phyloP scores from a whole-genome alignment of 2,888 invertebrate species.

The Synanthedon andrenaeformis region DNA sequence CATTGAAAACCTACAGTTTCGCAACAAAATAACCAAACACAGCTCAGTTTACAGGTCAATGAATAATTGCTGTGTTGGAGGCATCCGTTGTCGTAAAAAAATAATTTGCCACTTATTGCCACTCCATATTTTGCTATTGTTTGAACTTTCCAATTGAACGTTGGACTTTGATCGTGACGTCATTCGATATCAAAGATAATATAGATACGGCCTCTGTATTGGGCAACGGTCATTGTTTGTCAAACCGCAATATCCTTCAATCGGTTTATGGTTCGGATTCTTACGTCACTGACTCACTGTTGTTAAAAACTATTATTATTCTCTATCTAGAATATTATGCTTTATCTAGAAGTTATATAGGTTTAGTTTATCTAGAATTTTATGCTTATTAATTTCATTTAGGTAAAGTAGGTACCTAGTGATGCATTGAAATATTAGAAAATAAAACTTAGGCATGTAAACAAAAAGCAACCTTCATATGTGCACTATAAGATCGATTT shows the following conservation, averaged over 20 bases:
- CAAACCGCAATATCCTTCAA: slow-evolving; percentile 24
- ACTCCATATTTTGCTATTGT: not conserved
- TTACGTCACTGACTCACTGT: no score
- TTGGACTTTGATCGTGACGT: slow-evolving; percentile 46
- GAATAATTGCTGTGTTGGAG: not conserved
- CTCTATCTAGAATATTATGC: no score
- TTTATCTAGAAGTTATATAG: no score
- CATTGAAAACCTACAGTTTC: not conserved
- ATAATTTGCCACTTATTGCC: not conserved
- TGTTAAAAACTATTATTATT: no score
- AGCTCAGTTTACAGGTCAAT: not conserved
- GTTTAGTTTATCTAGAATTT: no score
- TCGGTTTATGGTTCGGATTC: not conserved
- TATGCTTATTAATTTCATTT: no score
- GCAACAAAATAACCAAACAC: not conserved
- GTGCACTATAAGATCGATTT: no score
- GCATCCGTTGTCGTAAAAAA: not conserved
- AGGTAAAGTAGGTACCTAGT: no score
- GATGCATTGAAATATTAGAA: no score
- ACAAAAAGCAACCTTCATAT: no score
- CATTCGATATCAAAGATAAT: slow-evolving; percentile 8
- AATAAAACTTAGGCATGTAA: no score
- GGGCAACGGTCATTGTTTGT: slow-evolving; percentile 23
- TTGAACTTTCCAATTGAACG: slow-evolving; percentile 45
- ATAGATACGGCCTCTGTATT: not conserved